Evolutionary conservation across 2,888 invertebrate species (phyloP).

Genomic region (Ennomos erosarius): DNA sequence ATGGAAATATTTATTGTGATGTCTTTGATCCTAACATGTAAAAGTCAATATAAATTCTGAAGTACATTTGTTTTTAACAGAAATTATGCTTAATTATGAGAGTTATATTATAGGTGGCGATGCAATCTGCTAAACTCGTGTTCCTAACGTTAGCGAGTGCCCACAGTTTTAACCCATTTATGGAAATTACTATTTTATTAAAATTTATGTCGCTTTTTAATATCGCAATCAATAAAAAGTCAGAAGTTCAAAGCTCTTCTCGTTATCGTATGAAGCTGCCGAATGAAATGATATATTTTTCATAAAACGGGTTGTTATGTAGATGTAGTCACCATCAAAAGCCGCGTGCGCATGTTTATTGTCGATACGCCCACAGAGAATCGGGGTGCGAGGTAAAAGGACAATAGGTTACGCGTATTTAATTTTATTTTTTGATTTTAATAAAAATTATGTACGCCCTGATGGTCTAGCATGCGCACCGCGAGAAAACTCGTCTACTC

Average conservation of each 20-base stretch:
- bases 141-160: constrained; percentile 59
- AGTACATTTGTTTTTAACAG: constrained; percentile 75
- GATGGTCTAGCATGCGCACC: no score
- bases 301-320: constrained; percentile 9
- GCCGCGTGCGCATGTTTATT: constrained; percentile 25
- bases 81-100: constrained; percentile 74
- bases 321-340: constrained; percentile 50
- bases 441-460: no score
- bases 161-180: constrained; percentile 4
- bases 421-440: background rate
- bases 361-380: constrained; percentile 11
- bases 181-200: no score
- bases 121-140: constrained; percentile 60
- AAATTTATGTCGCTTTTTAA: background rate
- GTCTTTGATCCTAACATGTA: constrained; percentile 68
- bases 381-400: background rate
- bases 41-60: constrained; percentile 75
- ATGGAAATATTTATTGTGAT: constrained; percentile 67
- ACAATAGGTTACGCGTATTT: background rate
- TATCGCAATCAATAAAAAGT: background rate
- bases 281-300: constrained; percentile 5
- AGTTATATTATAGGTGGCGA: constrained; percentile 77
- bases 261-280: constrained; percentile 1
- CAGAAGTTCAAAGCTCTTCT: background rate
- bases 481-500: no score